A percentile compares a stretch with the other conserved stretches of the same genome.
Evolutionary conservation across 1,140 invertebrate species (phyloP).

Genomic region (Lethocerus indicus): DNA sequence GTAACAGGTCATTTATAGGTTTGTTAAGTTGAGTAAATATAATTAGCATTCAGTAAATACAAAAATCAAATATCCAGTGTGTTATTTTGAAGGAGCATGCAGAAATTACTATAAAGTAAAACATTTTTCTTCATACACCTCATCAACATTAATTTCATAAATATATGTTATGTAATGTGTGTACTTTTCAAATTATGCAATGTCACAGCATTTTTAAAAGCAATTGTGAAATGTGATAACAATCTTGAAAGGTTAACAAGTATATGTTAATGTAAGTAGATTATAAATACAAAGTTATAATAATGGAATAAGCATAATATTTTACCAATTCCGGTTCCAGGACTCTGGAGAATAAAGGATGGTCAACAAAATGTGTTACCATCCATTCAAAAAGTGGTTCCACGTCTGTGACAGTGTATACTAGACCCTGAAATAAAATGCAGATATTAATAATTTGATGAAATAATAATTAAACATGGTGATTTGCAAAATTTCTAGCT

Average conservation of each 20-base stretch:
- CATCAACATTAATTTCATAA: too few relatives aligned
- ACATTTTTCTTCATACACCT: too few relatives aligned
- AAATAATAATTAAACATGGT: background rate
- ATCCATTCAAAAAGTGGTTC: conserved; percentile 97
- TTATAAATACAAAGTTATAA: background rate
- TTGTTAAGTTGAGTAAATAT: background rate
- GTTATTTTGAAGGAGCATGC: background rate
- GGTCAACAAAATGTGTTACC: conserved; percentile 74
- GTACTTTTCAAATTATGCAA: background rate
- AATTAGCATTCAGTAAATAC: background rate
- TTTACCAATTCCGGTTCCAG: conserved; percentile 15
- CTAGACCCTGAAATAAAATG: conserved; percentile 47
- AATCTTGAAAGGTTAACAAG: too few relatives aligned
- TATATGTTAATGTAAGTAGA: background rate
- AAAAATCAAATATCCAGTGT: background rate
- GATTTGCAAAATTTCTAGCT: too few relatives aligned
- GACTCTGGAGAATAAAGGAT: conserved; percentile 77
- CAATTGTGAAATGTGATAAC: background rate
- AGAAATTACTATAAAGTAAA: conserved; percentile 1
- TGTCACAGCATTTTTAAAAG: background rate
- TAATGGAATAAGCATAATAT: background rate
- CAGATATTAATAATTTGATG: conserved; percentile 1
- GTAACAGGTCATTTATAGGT: background rate
- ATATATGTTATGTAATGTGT: background rate
- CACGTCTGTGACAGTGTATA: conserved; percentile 97